Evolutionary conservation across 2,113 vertebrate genomes (phyloP).

Genomic region (Phasianus colchicus): DNA sequence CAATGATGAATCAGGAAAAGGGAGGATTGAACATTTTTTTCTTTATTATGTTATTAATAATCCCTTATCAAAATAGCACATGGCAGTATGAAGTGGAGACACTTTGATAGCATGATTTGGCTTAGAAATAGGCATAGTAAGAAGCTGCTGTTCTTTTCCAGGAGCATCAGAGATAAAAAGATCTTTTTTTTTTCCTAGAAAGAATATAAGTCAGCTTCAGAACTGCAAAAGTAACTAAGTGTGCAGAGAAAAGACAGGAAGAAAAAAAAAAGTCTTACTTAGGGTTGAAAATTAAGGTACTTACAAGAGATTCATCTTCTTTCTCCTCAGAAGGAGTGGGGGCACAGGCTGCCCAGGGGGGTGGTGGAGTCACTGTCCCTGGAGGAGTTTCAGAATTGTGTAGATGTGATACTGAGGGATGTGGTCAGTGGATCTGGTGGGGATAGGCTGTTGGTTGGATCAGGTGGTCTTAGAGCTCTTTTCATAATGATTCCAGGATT

Average conservation of each 20-base stretch:
- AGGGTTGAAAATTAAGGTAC: neutral
- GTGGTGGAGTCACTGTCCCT: too few relatives aligned
- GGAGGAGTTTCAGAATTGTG: too few relatives aligned
- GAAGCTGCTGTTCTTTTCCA: neutral
- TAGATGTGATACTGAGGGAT: too few relatives aligned
- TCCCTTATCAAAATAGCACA: conserved; percentile 12
- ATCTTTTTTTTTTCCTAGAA: neutral
- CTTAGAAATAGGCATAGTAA: conserved; percentile 35
- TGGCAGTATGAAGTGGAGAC: neutral
- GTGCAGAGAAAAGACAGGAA: neutral
- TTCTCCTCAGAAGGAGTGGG: too few relatives aligned
- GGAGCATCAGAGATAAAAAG: conserved; percentile 1
- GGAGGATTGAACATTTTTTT: conserved; percentile 13
- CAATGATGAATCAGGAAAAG: neutral
- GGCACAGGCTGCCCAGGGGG: too few relatives aligned
- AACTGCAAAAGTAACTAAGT: neutral
- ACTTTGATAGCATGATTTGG: conserved; percentile 23
- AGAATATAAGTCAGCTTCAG: conserved; percentile 1
- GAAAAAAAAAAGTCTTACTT: neutral
- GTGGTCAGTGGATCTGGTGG: too few relatives aligned
- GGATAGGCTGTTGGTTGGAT: too few relatives aligned
- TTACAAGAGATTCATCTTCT: neutral
- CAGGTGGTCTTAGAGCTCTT: too few relatives aligned
- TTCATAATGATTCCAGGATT: too few relatives aligned
- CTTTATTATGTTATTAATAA: conserved; percentile 54